Evolutionary conservation across 64 coral and sea anemone genomes (phyloP).

Genomic region (Montipora efflorescens): DNA sequence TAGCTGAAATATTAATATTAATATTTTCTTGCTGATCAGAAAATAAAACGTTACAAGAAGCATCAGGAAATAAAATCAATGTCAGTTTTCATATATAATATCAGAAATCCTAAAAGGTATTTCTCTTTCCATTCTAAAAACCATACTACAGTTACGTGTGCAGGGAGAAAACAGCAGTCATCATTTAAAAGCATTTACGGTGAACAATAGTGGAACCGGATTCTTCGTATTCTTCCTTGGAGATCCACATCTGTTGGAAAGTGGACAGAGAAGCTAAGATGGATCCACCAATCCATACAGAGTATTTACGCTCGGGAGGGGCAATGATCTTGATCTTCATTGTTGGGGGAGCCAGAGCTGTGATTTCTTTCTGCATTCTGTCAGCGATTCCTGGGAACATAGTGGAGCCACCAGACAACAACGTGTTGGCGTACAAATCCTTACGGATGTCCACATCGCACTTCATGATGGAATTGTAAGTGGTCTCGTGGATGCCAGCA

Average conservation of each 20-base stretch:
- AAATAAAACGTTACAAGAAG: too few species aligned
- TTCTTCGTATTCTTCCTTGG: conserved; percentile 73
- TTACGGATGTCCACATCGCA: conserved; percentile 83
- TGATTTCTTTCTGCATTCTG: conserved; percentile 85
- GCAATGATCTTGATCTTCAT: conserved; percentile 83
- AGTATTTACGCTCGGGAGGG: conserved; percentile 76
- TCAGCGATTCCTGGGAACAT: conserved; percentile 78
- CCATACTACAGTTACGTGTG: too few species aligned
- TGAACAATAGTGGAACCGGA: conserved; percentile 66
- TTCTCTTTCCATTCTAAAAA: too few species aligned
- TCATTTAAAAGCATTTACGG: conserved; percentile 63
- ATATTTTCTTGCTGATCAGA: too few species aligned
- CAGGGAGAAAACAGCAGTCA: neutral
- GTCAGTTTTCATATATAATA: too few species aligned
- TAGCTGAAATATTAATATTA: too few species aligned
- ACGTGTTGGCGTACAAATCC: conserved; percentile 80
- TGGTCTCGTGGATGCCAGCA: conserved; percentile 76
- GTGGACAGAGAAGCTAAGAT: conserved; percentile 74
- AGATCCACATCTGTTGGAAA: conserved; percentile 82
- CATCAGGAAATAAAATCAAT: too few species aligned
- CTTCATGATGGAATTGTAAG: conserved; percentile 84
- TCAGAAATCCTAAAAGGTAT: too few species aligned
- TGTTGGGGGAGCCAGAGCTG: conserved; percentile 42
- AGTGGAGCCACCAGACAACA: conserved; percentile 81
- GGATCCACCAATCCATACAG: conserved; percentile 77